Evolutionary conservation across 1,140 invertebrate genomes (phyloP).

Genomic region (Dendroctonus valens): DNA sequence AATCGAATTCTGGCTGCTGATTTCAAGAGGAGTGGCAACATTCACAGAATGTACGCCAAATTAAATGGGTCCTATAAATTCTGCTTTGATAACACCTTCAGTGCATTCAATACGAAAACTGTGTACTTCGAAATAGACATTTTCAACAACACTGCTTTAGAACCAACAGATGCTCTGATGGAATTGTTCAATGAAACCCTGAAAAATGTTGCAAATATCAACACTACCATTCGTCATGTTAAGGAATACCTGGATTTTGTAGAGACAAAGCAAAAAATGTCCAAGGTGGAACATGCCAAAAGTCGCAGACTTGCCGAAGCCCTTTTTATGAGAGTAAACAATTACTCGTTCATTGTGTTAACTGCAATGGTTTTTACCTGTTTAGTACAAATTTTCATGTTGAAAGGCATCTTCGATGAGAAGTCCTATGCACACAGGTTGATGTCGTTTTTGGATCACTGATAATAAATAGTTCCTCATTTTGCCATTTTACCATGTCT

Average conservation of each 20-base stretch:
- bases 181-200: slow-evolving; percentile 47
- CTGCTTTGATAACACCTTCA: slow-evolving; percentile 83
- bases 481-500: no score
- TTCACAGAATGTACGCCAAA: slow-evolving; percentile 58
- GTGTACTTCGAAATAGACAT: slow-evolving; percentile 79
- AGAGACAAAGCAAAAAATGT: slow-evolving; percentile 67
- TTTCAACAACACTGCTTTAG: slow-evolving; percentile 57
- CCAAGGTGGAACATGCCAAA: slow-evolving; percentile 70
- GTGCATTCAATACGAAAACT: slow-evolving; percentile 73
- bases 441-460: slow-evolving; percentile 49
- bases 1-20: slow-evolving; percentile 65
- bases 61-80: slow-evolving; percentile 72
- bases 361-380: slow-evolving; percentile 69
- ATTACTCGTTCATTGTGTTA: slow-evolving; percentile 70
- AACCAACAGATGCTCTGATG: slow-evolving; percentile 54
- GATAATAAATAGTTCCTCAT: neutral
- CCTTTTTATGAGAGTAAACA: slow-evolving; percentile 71
- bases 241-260: slow-evolving; percentile 62
- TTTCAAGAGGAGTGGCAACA: slow-evolving; percentile 69
- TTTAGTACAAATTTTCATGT: slow-evolving; percentile 63
- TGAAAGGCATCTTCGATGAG: slow-evolving; percentile 69
- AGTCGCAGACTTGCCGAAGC: slow-evolving; percentile 78
- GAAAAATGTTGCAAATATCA: slow-evolving; percentile 63
- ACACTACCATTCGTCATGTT: slow-evolving; percentile 62
- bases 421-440: slow-evolving; percentile 57